Evolutionary conservation across 2,113 vertebrate species (phyloP).

Genomic region (Anseranas semipalmata): DNA sequence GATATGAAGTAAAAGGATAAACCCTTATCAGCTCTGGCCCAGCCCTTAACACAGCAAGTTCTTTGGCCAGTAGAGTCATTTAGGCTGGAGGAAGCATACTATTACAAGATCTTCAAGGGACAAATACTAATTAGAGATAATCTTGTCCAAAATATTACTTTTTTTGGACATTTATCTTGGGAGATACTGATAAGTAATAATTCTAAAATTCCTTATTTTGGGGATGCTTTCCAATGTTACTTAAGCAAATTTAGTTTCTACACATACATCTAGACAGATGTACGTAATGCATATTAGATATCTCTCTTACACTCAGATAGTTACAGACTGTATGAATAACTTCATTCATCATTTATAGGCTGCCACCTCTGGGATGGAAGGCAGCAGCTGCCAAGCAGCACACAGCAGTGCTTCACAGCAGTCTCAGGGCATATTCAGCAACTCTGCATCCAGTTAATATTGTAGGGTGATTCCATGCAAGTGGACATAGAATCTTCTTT

Average conservation of each 20-base stretch:
- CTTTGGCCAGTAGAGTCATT: neutral
- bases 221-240: neutral
- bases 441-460: neutral
- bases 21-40: constrained; percentile 25
- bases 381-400: constrained; percentile 3
- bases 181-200: neutral
- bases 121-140: constrained; percentile 14
- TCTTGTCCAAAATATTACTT: neutral
- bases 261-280: neutral
- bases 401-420: neutral
- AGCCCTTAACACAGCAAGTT: neutral
- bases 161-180: neutral
- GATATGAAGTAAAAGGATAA: constrained; percentile 26
- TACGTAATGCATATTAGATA: neutral
- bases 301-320: neutral
- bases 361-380: neutral
- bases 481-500: neutral
- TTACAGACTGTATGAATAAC: constrained; percentile 11
- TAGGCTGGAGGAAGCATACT: neutral
- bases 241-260: neutral
- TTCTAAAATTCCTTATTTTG: neutral
- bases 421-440: neutral
- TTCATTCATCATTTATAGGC: constrained; percentile 38
- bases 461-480: neutral
- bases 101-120: neutral